A percentile compares a stretch with the other conserved stretches of the same genome.
Evolutionary conservation across 2,888 invertebrate genomes (phyloP).

Genomic region (Agonopterix heracliana): DNA sequence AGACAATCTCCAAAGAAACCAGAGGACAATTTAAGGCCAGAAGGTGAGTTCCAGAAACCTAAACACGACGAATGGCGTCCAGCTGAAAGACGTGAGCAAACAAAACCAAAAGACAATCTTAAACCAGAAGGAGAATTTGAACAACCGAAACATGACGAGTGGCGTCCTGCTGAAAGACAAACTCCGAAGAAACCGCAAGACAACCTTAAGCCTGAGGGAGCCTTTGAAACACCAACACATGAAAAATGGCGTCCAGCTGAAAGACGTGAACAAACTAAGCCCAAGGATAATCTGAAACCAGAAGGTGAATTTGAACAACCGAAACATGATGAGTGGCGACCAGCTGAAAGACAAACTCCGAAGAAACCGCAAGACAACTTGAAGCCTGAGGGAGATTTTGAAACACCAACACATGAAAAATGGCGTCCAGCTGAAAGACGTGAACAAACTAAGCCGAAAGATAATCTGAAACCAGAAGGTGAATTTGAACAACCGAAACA

Average conservation of each 20-base stretch:
- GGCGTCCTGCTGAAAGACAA: constrained; percentile 64
- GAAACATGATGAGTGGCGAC: constrained; percentile 45
- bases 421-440: constrained; percentile 50
- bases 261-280: constrained; percentile 53
- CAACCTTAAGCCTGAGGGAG: constrained; percentile 71
- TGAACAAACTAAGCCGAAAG: constrained; percentile 40
- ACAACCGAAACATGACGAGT: constrained; percentile 37
- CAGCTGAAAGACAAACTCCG: constrained; percentile 50
- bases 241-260: constrained; percentile 67
- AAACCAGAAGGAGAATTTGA: constrained; percentile 78
- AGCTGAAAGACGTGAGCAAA: constrained; percentile 37
- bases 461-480: constrained; percentile 78
- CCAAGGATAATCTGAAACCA: constrained; percentile 71
- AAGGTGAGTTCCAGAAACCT: constrained; percentile 66
- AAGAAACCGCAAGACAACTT: constrained; percentile 47
- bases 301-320: constrained; percentile 77
- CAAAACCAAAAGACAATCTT: constrained; percentile 70
- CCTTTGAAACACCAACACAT: constrained; percentile 68
- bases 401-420: constrained; percentile 48
- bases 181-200: constrained; percentile 55
- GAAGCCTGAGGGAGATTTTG: constrained; percentile 66
- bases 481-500: constrained; percentile 64
- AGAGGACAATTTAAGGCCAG: constrained; percentile 53
- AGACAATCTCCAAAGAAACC: constrained; percentile 27
- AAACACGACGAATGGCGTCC: constrained; percentile 48